Percentiles rank a stretch among this genome's conserved stretches.
These are phyloP conservation scores for Lampris megalopsis DNA, from an alignment of 2,113 vertebrate genomes.

Conservation along the genomic window DNA sequence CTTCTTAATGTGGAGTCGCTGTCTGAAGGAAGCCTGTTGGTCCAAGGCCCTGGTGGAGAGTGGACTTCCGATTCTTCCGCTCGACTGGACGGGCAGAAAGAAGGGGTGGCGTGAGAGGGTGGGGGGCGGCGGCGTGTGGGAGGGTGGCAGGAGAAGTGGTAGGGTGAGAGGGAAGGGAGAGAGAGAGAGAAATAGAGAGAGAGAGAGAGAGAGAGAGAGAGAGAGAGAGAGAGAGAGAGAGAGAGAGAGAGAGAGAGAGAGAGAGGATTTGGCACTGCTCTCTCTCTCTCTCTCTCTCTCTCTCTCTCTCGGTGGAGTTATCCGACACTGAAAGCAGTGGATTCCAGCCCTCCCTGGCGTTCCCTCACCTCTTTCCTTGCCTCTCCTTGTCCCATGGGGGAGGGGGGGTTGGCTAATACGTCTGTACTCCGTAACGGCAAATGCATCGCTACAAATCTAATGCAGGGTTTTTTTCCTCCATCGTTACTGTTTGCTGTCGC, in stretches of 20 bases:
- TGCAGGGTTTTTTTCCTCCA: slow-evolving; percentile 53
- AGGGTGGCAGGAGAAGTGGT: no score
- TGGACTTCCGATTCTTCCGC: slow-evolving; percentile 65
- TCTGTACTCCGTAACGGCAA: slow-evolving; percentile 68
- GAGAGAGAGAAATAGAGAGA: no score
- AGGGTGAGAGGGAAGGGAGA: neutral
- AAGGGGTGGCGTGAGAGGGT: slow-evolving; percentile 22
- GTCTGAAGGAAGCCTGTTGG: slow-evolving; percentile 1
- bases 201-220: neutral
- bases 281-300: no score
- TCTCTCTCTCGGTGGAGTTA: slow-evolving; percentile 55
- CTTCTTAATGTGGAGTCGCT: slow-evolving; percentile 25
- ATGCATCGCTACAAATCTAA: slow-evolving; percentile 43
- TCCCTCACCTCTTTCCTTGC: slow-evolving; percentile 27
- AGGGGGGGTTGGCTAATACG: slow-evolving; percentile 55
- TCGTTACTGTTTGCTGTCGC: slow-evolving; percentile 54
- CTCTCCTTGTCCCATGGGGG: slow-evolving; percentile 45
- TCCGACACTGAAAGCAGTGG: slow-evolving; percentile 54
- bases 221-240: neutral
- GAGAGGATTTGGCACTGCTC: slow-evolving; percentile 34
- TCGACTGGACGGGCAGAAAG: slow-evolving; percentile 55
- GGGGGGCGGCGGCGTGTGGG: neutral
- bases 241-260: neutral
- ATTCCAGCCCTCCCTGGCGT: slow-evolving; percentile 22
- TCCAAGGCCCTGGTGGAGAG: slow-evolving; percentile 3